Evolutionary conservation across 35 echinoderm and acorn worm species (phyloP).

Genomic region (Lytechinus variegatus): DNA sequence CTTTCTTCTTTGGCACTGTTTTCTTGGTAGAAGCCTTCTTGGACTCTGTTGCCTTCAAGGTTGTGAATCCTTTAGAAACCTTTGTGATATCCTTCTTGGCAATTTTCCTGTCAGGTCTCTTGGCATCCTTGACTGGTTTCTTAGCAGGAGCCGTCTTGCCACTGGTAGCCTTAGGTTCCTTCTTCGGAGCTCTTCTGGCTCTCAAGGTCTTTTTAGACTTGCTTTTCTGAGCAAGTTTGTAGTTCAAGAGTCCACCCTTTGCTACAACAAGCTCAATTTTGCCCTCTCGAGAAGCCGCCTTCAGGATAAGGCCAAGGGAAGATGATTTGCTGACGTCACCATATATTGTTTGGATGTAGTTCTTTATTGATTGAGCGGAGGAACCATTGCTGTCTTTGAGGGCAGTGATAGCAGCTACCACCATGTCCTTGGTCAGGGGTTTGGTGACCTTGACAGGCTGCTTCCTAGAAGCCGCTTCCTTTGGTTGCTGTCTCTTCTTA

Average conservation of each 20-base stretch:
- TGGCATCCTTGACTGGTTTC: neutral
- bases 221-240: constrained; percentile 47
- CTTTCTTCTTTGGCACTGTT: neutral
- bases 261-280: neutral
- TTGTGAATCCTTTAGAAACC: neutral
- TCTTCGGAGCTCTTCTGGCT: constrained; percentile 13
- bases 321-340: neutral
- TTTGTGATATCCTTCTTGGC: neutral
- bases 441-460: neutral
- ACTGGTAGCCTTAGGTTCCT: neutral
- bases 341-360: constrained; percentile 54
- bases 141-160: neutral
- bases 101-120: neutral
- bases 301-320: neutral
- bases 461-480: neutral
- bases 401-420: constrained; percentile 51
- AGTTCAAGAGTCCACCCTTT: neutral
- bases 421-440: constrained; percentile 35
- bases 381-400: constrained; percentile 62
- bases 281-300: neutral
- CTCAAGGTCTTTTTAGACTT: neutral
- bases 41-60: neutral
- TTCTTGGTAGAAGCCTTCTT: constrained; percentile 52
- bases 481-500: neutral
- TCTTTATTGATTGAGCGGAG: constrained; percentile 69